These are phyloP conservation scores for Solea senegalensis DNA, from an alignment of 2,113 vertebrate genomes.

Conservation along the genomic window DNA sequence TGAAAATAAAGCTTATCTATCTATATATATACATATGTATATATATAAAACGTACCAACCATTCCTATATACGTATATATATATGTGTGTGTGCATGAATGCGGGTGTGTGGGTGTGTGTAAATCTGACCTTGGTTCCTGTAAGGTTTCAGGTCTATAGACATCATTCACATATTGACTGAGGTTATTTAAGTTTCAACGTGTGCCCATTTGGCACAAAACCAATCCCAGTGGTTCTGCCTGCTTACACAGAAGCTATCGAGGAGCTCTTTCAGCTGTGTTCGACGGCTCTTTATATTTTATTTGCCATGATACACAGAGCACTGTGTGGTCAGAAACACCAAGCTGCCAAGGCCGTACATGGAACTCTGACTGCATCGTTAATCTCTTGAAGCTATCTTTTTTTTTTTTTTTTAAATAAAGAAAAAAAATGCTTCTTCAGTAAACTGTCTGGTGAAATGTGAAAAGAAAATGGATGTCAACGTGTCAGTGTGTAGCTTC, in stretches of 20 bases:
- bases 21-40: no score
- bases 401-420: background rate
- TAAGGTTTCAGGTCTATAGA: background rate
- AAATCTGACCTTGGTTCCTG: conserved; percentile 11
- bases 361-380: background rate
- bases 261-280: conserved; percentile 15
- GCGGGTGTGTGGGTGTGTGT: background rate
- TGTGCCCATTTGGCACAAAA: conserved; percentile 40
- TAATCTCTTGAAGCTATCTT: conserved; percentile 7
- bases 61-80: no score
- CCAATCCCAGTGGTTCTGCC: conserved; percentile 42
- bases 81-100: no score
- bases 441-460: background rate
- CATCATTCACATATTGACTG: conserved; percentile 6
- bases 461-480: background rate
- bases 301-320: conserved; percentile 9
- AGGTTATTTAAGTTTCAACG: conserved; percentile 26
- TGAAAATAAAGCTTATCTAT: no score
- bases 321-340: background rate
- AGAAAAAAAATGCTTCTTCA: background rate
- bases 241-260: conserved; percentile 32
- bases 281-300: conserved; percentile 31
- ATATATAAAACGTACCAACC: no score
- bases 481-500: background rate
- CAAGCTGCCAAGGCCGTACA: background rate